A percentile compares a stretch with the other conserved stretches of the same genome.
Evolutionary conservation across 2,113 vertebrate genomes (phyloP).

Genomic region (Larimichthys crocea): DNA sequence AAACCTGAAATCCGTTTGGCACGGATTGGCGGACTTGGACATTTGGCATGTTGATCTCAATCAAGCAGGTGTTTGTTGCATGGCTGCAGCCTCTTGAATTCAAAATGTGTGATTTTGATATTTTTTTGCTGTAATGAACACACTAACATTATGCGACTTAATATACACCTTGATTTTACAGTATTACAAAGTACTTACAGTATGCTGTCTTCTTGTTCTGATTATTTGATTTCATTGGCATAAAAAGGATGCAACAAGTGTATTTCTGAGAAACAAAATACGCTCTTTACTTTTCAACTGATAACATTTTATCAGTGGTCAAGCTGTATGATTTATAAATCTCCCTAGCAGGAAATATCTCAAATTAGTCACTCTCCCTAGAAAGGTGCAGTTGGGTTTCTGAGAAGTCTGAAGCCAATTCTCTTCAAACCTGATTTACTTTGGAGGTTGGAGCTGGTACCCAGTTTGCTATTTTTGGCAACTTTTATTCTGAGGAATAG

Average conservation of each 20-base stretch:
- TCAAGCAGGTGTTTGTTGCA: slow-evolving; percentile 24
- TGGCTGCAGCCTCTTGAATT: background rate
- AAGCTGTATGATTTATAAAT: slow-evolving; percentile 6
- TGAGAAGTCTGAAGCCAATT: slow-evolving; percentile 40
- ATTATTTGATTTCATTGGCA: slow-evolving; percentile 1
- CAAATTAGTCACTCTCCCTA: slow-evolving; percentile 8
- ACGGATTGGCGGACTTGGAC: too few relatives aligned
- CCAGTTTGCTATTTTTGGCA: slow-evolving; percentile 70
- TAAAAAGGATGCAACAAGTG: background rate
- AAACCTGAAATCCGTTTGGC: slow-evolving; percentile 8
- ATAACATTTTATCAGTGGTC: slow-evolving; percentile 12
- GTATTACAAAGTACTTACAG: too few relatives aligned
- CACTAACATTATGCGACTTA: background rate
- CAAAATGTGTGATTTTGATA: background rate
- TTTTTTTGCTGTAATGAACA: background rate
- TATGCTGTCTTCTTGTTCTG: background rate
- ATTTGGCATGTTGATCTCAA: background rate
- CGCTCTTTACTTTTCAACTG: background rate
- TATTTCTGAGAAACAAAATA: background rate
- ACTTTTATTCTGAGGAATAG: slow-evolving; percentile 52
- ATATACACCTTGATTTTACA: background rate
- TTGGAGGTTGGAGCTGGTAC: slow-evolving; percentile 56
- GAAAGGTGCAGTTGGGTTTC: slow-evolving; percentile 32
- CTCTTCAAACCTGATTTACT: slow-evolving; percentile 65
- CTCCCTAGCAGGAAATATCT: slow-evolving; percentile 11